Percentiles rank a stretch among this genome's conserved stretches.
phyloP scores from a whole-genome alignment of 2,113 vertebrate genomes.

The Rhea pennata region DNA sequence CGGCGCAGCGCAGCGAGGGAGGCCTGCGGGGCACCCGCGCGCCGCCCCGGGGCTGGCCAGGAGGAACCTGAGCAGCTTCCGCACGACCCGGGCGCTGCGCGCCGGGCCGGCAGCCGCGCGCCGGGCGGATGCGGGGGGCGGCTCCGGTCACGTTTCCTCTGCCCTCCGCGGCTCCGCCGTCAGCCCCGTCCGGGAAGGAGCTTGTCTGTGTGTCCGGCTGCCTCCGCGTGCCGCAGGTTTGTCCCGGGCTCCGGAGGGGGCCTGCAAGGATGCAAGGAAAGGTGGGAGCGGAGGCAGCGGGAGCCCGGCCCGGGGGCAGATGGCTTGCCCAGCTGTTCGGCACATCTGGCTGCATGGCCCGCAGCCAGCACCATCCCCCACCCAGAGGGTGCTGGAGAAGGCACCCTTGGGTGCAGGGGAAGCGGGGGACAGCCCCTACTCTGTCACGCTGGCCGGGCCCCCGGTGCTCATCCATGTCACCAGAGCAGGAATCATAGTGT shows the following conservation, averaged over 20 bases:
- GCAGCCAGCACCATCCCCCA: neutral
- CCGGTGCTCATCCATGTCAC: neutral
- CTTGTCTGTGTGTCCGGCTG: neutral
- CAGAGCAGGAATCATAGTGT: rapidly evolving
- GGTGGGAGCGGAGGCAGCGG: too few species aligned
- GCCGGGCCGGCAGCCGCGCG: neutral
- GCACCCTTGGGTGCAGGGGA: neutral
- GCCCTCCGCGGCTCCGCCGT: neutral
- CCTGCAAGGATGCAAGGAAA: too few species aligned
- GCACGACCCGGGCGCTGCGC: neutral
- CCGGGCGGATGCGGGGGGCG: neutral
- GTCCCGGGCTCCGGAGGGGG: too few species aligned
- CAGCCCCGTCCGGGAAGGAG: too few species aligned
- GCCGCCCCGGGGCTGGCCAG: neutral
- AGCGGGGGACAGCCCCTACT: too few species aligned
- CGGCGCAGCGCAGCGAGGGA: too few species aligned
- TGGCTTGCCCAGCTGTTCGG: neutral
- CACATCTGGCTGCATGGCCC: too few species aligned
- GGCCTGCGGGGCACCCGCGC: too few species aligned
- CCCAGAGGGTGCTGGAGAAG: neutral
- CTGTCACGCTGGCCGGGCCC: neutral
- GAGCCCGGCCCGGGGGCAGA: neutral
- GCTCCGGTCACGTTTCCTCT: neutral
- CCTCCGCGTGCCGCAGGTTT: too few species aligned
- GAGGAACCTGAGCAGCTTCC: neutral